These are phyloP conservation scores for Verasper variegatus DNA, from an alignment of 2,113 vertebrate species.

Conservation along the genomic window DNA sequence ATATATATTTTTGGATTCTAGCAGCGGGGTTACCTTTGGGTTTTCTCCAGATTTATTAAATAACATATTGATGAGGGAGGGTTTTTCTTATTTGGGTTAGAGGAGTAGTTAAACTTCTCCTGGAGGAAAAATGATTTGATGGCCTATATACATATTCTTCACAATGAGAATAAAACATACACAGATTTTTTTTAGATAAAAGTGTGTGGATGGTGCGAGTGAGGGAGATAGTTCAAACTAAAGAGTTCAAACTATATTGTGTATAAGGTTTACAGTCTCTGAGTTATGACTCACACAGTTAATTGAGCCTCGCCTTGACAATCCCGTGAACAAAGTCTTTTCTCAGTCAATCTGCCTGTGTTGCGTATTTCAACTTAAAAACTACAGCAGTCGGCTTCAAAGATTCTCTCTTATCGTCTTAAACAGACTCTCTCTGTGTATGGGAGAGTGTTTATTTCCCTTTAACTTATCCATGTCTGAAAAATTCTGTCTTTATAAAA, in stretches of 20 bases:
- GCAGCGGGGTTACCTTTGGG: not conserved
- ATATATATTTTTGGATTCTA: too few species aligned
- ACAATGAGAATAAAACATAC: too few species aligned
- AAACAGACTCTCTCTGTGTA: constrained; percentile 39
- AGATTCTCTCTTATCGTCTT: constrained; percentile 51
- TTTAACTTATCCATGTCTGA: constrained; percentile 47
- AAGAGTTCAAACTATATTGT: not conserved
- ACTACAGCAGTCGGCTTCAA: constrained; percentile 42
- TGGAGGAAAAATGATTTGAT: too few species aligned
- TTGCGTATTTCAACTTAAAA: constrained; percentile 28
- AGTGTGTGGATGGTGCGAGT: too few species aligned
- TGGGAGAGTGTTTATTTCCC: constrained; percentile 31
- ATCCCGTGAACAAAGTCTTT: constrained; percentile 31
- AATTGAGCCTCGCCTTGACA: constrained; percentile 18
- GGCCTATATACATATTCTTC: too few species aligned
- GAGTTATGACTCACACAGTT: constrained; percentile 3
- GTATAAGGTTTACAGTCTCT: not conserved
- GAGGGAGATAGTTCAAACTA: too few species aligned
- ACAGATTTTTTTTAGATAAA: too few species aligned
- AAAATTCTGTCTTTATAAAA: constrained; percentile 49
- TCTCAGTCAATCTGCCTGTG: constrained; percentile 12
- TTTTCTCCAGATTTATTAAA: too few species aligned
- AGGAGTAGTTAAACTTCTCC: too few species aligned
- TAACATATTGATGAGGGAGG: too few species aligned
- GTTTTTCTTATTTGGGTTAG: too few species aligned